Conservation (phyloP, 2,797 vertebrate species). For the Clarias platycephalus region DNA sequence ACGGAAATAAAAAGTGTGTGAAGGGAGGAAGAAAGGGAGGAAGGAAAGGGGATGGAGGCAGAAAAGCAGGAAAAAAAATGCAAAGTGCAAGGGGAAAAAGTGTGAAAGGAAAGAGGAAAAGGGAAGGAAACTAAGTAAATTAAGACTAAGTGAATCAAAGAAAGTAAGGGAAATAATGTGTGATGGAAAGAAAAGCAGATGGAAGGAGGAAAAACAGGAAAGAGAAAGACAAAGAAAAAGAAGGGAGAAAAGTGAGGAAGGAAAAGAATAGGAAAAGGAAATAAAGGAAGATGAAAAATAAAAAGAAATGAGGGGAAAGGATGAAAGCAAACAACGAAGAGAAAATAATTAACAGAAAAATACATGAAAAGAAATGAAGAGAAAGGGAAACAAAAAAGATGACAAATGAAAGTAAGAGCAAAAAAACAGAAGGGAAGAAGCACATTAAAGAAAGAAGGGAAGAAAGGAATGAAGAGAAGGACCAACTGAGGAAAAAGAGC, state of each 20-base stretch:
- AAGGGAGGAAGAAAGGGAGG: background rate
- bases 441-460: background rate
- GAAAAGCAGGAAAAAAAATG: background rate
- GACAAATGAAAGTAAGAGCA: background rate
- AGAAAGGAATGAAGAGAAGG: background rate
- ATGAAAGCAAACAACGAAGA: background rate
- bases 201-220: background rate
- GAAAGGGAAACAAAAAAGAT: background rate
- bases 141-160: too few relatives aligned
- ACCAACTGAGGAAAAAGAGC: background rate
- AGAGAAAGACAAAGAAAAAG: background rate
- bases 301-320: background rate
- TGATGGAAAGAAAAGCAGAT: background rate
- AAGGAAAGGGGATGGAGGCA: background rate
- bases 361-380: background rate
- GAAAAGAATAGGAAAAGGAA: background rate
- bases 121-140: background rate
- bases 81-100: background rate
- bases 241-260: background rate
- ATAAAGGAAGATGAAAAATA: background rate
- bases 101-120: background rate
- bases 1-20: background rate
- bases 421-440: background rate
- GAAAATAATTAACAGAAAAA: background rate
- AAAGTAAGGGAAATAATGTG: too few relatives aligned